Evolutionary conservation across 2,888 invertebrate genomes (phyloP), one percentile per base, ranked within the genome.

Genomic region (Trichacis sp.): DNA sequence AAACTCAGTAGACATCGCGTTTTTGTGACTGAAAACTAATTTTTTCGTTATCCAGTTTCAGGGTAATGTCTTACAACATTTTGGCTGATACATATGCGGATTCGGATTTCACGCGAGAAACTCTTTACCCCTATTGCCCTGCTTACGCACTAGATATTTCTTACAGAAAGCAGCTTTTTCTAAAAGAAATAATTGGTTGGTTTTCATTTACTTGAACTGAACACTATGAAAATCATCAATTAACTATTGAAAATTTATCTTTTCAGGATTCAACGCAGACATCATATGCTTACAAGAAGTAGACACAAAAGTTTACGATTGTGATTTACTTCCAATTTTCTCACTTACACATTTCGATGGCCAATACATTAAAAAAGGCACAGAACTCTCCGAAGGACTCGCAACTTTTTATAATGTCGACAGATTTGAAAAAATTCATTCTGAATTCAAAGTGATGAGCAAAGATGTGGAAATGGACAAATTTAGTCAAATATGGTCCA

Each of bases 221-320:
- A n/a, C n/a, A n/a, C n/a, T n/a, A n/a, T n/a, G n/a, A n/a, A n/a
- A 50, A 14, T 52, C 15, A 17, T 46, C 17, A 29, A 29, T 33
- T 42, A 6, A 12, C 17, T 48, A 17, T 33, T n/a, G 1, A n/a
- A n/a, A n/a, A n/a, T n/a, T n/a, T n/a, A n/a, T n/a, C n/a, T 29
- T 58, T 79, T 11, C 70, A 90, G 95, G 95, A n/a, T 97, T 95
- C 80, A 93, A 97, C 85, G 90, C 91, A 36, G 97, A 98, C 82
- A 86, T 98, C 50, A 86, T 96, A 52, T 97, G 97, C 74, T 86
- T 98, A 11, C 97, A 98, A 88, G 98, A 98, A 88, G 95, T 97
- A 0, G 97, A 98, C 81, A 81, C 81, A 9, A 93, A 91, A 85
- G 87, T 96, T 46, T 96, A 92, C 83, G 85, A 88, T 5, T 79